phyloP scores from a whole-genome alignment of 2,888 invertebrate genomes.

The Gortyna flavago region DNA sequence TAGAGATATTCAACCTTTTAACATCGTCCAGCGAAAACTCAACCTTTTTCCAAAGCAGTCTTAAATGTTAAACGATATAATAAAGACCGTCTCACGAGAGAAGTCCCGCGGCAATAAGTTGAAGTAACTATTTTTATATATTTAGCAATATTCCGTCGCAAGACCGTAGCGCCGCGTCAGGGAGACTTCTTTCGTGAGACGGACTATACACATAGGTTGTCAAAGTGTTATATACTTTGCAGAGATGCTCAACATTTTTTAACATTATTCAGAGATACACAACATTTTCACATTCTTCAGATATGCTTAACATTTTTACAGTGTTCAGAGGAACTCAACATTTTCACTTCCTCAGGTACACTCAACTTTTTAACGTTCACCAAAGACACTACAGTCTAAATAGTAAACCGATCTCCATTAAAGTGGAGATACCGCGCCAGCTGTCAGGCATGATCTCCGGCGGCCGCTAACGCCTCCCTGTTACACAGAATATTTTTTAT shows the following conservation, averaged over 20 bases:
- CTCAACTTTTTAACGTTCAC: not conserved
- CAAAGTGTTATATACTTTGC: not conserved
- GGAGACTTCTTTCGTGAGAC: not conserved
- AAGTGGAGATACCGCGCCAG: constrained; percentile 61
- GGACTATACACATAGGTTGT: not conserved
- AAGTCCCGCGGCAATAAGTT: not conserved
- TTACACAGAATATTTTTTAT: not conserved
- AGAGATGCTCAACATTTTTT: not conserved
- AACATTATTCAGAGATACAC: not conserved
- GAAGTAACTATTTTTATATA: not conserved
- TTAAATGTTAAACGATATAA: not conserved
- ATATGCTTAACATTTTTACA: not conserved
- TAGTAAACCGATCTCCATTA: constrained; percentile 62
- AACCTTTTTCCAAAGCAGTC: not conserved
- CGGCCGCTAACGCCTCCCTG: constrained; percentile 94
- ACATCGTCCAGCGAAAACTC: not conserved
- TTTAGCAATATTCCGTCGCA: not conserved
- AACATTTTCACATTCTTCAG: not conserved
- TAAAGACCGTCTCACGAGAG: not conserved
- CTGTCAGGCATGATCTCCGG: constrained; percentile 90
- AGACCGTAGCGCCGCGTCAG: not conserved
- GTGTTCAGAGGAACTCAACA: not conserved
- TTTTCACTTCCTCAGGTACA: not conserved
- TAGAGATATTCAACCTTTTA: constrained; percentile 3
- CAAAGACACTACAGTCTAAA: constrained; percentile 34